Evolutionary conservation across 2,113 vertebrate genomes (phyloP), one percentile per base, ranked within the genome.

Genomic region (Eurystomus gularis): DNA sequence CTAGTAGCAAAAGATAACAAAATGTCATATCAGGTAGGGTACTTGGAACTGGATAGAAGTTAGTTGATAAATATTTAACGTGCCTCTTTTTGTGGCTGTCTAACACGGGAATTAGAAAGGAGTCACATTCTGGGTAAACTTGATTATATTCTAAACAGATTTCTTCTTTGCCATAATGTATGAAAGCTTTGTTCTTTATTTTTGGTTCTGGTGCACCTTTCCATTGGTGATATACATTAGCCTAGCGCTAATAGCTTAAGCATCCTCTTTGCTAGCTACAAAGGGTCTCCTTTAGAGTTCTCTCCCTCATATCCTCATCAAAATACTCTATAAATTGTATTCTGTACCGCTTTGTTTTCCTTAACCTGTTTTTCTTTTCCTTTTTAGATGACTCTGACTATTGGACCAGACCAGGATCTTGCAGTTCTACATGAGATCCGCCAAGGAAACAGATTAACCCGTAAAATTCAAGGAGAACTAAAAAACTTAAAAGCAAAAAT

Each of bases 401-500:
- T 98, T 33, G 98, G 97, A 28, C 98, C 98, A 42, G 98, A 99
- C 82, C 99, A 99, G 96, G 99, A 99, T 91, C 97, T 99, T 78
- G 99, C 98, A 81, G 96, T 99, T 77, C 97, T 99, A 5, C 98
- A 95, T 31, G 99, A 99, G 82, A 98, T 99, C 33, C 98, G 97
- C 11, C 98, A 98, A 90, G 98, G 98, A 86, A 99, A 98, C 82
- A 95, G 95, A 58, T 97, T 98, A 80, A 99, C 99, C 9, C 98
- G 92, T 87, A 99, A 98, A 97, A 98, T 99, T 89, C 99, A 99
- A 97, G 98, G 96, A 40, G 99, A 99, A 83, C 97, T 99, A 46
- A 98, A 98, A 98, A 96, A 86, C 20, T 97, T 99, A 28, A 99
- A 99, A 97, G 98, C 98, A 26, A 99, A 99, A 94, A 98, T 99